Evolutionary conservation across 2,113 vertebrate genomes (phyloP).

Genomic region (Corvus cornix): DNA sequence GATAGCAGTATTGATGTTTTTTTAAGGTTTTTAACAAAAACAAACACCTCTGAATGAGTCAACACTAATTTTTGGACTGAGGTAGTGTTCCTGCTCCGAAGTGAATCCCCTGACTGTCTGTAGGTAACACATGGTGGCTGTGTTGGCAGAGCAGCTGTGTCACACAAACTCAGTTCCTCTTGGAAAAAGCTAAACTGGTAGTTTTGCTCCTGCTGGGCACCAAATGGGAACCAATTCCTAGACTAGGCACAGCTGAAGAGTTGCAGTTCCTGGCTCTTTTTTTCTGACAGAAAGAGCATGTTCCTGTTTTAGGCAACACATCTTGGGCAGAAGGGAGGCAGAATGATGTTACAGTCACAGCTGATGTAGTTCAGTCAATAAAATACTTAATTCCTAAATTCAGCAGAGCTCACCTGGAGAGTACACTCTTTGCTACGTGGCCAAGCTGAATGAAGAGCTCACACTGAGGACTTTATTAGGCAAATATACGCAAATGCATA

Average conservation of each 20-base stretch:
- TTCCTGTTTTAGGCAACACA: neutral
- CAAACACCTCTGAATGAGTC: neutral
- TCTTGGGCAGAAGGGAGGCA: neutral
- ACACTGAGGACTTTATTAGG: neutral
- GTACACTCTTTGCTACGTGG: accelerated
- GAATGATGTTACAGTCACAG: neutral
- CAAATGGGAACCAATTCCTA: neutral
- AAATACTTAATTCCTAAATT: neutral
- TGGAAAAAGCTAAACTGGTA: neutral
- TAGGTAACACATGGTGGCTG: neutral
- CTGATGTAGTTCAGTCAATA: neutral
- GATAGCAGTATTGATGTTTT: neutral
- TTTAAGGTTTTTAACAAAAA: neutral
- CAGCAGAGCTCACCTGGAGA: neutral
- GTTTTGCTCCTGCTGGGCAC: neutral
- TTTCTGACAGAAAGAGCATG: neutral
- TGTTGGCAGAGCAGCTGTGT: neutral
- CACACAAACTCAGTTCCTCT: neutral
- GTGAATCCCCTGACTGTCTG: neutral
- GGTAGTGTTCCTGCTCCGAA: neutral
- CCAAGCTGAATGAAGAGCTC: neutral
- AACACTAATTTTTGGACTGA: neutral
- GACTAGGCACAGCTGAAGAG: accelerated
- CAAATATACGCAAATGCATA: neutral
- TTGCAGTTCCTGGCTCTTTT: neutral